Evolutionary conservation across 2,888 invertebrate species (phyloP), one percentile per base, ranked within the genome.

Genomic region (Noctua fimbriata): DNA sequence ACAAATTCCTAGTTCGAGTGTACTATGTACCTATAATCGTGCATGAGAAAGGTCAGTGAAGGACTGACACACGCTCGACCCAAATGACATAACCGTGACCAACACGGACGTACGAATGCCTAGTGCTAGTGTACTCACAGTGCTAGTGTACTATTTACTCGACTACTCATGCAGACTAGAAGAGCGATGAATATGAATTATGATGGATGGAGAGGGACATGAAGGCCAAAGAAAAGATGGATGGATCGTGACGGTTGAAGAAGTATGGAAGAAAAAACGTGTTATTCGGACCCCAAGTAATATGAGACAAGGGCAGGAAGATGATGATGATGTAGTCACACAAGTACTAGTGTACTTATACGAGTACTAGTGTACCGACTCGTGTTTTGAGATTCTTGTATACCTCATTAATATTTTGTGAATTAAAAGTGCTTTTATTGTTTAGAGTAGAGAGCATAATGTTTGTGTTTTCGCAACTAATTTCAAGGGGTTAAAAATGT

Each of bases 11-110:
- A 4, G n/a, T 36, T 24, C 28, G 21, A 79, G 4, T 73, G 76
- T 77, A 79, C 78, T 52, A 44, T 82, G 88, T 80, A 86, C 83
- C 82, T 82, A 82, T 80, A 79, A 85, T 85, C 83, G 87, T 88
- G 88, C 82, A 89, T 88, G 84, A 67, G 84, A 88, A 78, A 88
- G 88, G 88, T 88, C 88, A 75, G 21, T 21, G 86, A 69, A 80
- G 87, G 78, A 87, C 75, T 66, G 83, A 80, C 86, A 83, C 83
- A 85, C 82, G 89, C 85, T 76, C 79, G 89, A 89, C 92, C 90
- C 79, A 87, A 80, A 91, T 90, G 87, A 88, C 87, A 88, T 85
- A 91, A 88, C 85, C 82, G 81, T 88, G 83, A 85, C 85, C 76
- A 82, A 78, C 60, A 76, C 75, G 69, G 81, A 84, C 69, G 69